Base-by-base conservation (phyloP, 2,113 vertebrate species). In the Poeciliopsis occidentalis region DNA sequence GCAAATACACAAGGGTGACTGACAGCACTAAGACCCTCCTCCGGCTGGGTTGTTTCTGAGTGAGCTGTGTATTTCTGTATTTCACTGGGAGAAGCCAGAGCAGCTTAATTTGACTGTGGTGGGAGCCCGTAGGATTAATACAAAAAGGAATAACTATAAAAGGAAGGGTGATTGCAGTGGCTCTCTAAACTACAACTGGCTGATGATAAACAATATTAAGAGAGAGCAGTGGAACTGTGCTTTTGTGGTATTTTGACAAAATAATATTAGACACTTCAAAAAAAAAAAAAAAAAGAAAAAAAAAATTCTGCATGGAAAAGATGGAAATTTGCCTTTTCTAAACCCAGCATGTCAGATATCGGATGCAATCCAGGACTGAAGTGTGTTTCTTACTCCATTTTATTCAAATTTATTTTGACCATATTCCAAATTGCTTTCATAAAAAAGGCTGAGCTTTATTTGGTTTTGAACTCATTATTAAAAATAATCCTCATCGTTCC, bases 371-470 rank as follows among this genome's bases (percentile, higher is more conserved):
- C 39, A 71, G n/a, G 60, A 76, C 39, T 66, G 67, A 62, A 64
- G 60, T n/a, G 29, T 70, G 69, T 24, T 60, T 65, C 37, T 44
- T 47, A 27, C 67, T 66, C 32, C 30, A 47, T 76, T 57, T 24
- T 15, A 7, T 66, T 65, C 44, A 41, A 17, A 69, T 69, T 29
- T 64, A 41, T 15, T 37, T 3, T 12, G 11, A 71, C 41, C 6
- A 44, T 73, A 39, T 74, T 51, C 39, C 30, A 76, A 65, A 22
- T 41, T 19, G 27, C 24, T 15, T 27, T 24, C 39, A 64, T 54
- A 73, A 76, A 78, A 44, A 15, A 60, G 44, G 62, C 60, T 64
- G 62, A 74, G 64, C 64, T 64, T 63, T 66, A 74, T 79, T 81
- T 79, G 39, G 41, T 41, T 60, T 63, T 61, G 51, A 66, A 51